Base-by-base conservation (phyloP, 1,140 invertebrate species). In the Megathymus violae region DNA sequence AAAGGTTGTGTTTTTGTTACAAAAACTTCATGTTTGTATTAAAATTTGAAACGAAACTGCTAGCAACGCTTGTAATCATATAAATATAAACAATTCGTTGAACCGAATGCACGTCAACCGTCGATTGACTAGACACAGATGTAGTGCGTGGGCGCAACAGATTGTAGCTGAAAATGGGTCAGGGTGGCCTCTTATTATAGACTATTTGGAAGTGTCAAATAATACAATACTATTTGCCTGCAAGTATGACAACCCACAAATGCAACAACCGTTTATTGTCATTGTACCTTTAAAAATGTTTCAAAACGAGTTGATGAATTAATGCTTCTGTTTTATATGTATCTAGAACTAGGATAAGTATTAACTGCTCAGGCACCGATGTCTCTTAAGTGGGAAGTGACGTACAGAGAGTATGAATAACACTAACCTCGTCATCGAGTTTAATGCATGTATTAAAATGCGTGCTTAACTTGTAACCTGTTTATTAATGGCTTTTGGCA, bases 91-190 rank as follows among this genome's bases (percentile, higher is more conserved):
- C 16, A 44, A 44, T 44, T 44, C 11, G 14, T 48, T 27, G 47
- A 36, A 36, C 14, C 14, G 47, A 34, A 15, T 50, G 48, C 66
- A 34, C 63, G 64, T 69, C 67, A 67, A 67, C 48, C 62, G 50
- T 16, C 54, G 71, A 74, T 74, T 79, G 69, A 62, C 54, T 59
- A 54, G 77, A 82, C 78, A 67, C 71, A 65, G 68, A 56, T 62
- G 63, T 56, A 44, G 61, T 80, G 82, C 78, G 85, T 85, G 71
- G 81, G 85, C 77, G 81, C 78, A 78, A 43, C 54, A 75, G 76
- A 82, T 83, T 83, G 59, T 82, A 44, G 67, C 78, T 63, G 66
- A 54, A 85, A 79, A 88, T 88, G 67, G 85, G 85, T 83, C 85
- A 86, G 67, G 82, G 82, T 74, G 64, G 76, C 77, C 64, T 62